phyloP scores from a whole-genome alignment of 1,140 invertebrate species.

The Leptoteleia sp. region DNA sequence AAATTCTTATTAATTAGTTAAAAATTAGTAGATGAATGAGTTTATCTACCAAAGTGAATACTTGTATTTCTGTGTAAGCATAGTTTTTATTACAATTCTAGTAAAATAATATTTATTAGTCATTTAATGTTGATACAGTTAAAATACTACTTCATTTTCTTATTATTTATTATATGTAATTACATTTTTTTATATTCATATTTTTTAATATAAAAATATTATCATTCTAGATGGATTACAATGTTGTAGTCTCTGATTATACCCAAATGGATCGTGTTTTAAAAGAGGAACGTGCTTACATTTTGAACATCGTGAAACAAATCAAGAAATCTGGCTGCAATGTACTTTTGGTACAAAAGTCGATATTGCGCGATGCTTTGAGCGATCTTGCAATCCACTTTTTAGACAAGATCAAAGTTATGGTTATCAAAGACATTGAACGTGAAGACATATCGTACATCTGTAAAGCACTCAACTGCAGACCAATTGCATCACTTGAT shows the following conservation, averaged over 20 bases:
- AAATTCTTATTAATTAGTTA: too few species aligned
- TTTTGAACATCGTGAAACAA: slow-evolving; percentile 99
- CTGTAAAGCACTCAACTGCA: slow-evolving; percentile 96
- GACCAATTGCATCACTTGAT: slow-evolving; percentile 98
- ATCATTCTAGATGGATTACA: slow-evolving; percentile 97
- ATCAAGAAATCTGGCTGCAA: slow-evolving; percentile 99
- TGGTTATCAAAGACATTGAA: slow-evolving; percentile 99
- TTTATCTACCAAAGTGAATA: too few species aligned
- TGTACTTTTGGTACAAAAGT: slow-evolving; percentile 98
- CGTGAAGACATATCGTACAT: slow-evolving; percentile 98
- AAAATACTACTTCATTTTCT: too few species aligned
- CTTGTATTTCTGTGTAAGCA: too few species aligned
- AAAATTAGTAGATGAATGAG: too few species aligned
- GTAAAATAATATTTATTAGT: too few species aligned
- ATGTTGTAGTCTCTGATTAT: slow-evolving; percentile 98
- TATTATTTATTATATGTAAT: too few species aligned
- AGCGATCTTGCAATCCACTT: slow-evolving; percentile 99
- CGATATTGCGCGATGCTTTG: slow-evolving; percentile 98
- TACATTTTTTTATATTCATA: too few species aligned
- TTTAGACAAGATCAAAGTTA: slow-evolving; percentile 99
- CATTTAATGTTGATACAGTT: too few species aligned
- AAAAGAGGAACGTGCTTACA: slow-evolving; percentile 99
- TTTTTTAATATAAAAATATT: too few species aligned
- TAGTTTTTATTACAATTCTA: too few species aligned
- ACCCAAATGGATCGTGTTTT: slow-evolving; percentile 99